Percentiles rank a stretch among this genome's conserved stretches.
Evolutionary conservation across 2,113 vertebrate genomes (phyloP).

Genomic region (Phylloscopus trochiloides): DNA sequence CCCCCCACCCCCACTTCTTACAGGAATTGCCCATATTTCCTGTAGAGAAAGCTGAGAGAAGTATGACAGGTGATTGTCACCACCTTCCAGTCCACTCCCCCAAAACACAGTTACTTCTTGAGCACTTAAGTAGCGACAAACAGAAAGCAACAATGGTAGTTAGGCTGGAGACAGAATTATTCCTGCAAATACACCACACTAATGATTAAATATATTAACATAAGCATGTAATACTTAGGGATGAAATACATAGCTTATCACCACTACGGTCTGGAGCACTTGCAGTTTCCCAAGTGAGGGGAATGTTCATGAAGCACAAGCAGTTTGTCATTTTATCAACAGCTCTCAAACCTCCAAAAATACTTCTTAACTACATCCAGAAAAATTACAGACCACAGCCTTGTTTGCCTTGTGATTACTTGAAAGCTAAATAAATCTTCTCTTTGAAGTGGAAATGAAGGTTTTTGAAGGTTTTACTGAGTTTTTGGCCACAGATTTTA

Average conservation of each 20-base stretch:
- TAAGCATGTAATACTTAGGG: background rate
- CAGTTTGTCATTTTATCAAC: constrained; percentile 57
- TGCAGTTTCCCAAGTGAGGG: background rate
- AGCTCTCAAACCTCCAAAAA: constrained; percentile 41
- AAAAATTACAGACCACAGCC: constrained; percentile 60
- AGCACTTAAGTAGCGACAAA: background rate
- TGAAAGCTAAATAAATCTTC: constrained; percentile 59
- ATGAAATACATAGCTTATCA: background rate
- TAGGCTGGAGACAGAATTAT: background rate
- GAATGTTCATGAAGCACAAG: background rate
- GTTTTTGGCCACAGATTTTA: constrained; percentile 29
- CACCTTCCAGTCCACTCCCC: background rate
- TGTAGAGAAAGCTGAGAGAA: background rate
- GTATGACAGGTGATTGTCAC: background rate
- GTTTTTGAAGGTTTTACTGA: constrained; percentile 33
- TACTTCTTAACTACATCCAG: constrained; percentile 51
- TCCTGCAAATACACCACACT: background rate
- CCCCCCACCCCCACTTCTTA: background rate
- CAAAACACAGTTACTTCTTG: background rate
- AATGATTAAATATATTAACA: background rate
- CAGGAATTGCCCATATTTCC: background rate
- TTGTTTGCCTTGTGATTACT: constrained; percentile 63
- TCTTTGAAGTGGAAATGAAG: constrained; percentile 30
- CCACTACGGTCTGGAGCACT: background rate
- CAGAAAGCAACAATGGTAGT: background rate